Percentiles rank a stretch among this genome's conserved stretches.
phyloP scores from a whole-genome alignment of 2,797 vertebrate genomes.

The Acipenser oxyrinchus region DNA sequence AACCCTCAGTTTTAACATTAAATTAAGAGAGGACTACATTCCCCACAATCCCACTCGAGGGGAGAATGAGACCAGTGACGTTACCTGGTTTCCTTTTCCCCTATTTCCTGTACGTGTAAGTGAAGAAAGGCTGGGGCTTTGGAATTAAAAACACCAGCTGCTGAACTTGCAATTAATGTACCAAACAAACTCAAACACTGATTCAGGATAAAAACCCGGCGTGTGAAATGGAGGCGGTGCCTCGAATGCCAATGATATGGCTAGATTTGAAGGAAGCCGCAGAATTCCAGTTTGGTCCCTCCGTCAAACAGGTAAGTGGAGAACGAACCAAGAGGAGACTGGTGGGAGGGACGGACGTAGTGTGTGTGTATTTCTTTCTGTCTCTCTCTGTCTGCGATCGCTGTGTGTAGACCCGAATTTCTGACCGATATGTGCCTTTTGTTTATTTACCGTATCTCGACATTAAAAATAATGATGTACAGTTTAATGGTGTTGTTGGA shows the following conservation, averaged over 20 bases:
- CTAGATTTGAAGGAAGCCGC: constrained; percentile 91
- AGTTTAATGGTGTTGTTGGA: too few relatives aligned
- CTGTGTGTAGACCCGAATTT: too few relatives aligned
- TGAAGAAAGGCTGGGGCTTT: constrained; percentile 61
- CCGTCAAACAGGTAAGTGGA: constrained; percentile 78
- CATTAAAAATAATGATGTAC: too few relatives aligned
- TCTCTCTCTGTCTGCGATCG: too few relatives aligned
- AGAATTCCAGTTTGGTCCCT: constrained; percentile 78
- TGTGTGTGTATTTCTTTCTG: too few relatives aligned
- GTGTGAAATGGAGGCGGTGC: constrained; percentile 86
- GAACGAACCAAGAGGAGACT: too few relatives aligned
- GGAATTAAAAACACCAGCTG: constrained; percentile 24
- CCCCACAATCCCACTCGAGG: constrained; percentile 33
- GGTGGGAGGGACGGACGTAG: too few relatives aligned
- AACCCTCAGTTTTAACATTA: not conserved
- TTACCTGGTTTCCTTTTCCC: constrained; percentile 29
- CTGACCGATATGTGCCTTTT: too few relatives aligned
- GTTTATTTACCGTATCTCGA: too few relatives aligned
- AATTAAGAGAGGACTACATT: constrained; percentile 36
- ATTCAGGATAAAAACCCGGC: not conserved
- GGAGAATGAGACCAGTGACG: constrained; percentile 13
- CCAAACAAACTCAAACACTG: constrained; percentile 11
- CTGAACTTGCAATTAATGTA: constrained; percentile 4
- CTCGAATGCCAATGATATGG: constrained; percentile 98
- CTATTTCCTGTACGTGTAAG: constrained; percentile 53